phyloP scores from a whole-genome alignment of 2,888 invertebrate species.

The Agrochola litura region DNA sequence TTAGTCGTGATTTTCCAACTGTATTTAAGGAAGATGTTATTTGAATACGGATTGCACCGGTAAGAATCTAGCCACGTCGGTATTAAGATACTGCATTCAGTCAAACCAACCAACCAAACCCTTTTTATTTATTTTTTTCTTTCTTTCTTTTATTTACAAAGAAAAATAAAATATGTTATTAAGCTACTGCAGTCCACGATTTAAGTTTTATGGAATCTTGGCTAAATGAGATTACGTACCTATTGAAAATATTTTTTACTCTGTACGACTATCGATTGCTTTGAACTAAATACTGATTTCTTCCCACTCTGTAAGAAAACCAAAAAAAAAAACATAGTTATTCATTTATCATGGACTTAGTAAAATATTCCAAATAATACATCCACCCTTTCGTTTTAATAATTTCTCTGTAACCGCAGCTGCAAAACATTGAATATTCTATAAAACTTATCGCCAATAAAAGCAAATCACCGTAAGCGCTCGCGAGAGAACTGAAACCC shows the following conservation, averaged over 20 bases:
- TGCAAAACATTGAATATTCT: constrained; percentile 33
- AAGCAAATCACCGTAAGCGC: constrained; percentile 39
- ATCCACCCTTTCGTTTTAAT: background rate
- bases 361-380: background rate
- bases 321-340: background rate
- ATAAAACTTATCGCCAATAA: constrained; percentile 19
- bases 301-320: background rate
- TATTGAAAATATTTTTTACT: background rate
- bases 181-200: background rate
- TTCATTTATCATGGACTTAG: background rate
- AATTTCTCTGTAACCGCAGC: constrained; percentile 1
- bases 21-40: background rate
- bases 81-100: background rate
- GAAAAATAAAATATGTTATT: background rate
- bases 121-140: too few relatives aligned
- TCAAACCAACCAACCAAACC: background rate
- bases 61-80: background rate
- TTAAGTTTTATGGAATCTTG: background rate
- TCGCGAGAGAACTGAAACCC: constrained; percentile 33
- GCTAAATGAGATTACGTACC: background rate
- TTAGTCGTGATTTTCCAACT: background rate
- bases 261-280: background rate
- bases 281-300: background rate
- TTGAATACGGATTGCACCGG: background rate
- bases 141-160: background rate